Base-by-base conservation (phyloP, 2,888 invertebrate genomes). In the Hypercompe scribonia region DNA sequence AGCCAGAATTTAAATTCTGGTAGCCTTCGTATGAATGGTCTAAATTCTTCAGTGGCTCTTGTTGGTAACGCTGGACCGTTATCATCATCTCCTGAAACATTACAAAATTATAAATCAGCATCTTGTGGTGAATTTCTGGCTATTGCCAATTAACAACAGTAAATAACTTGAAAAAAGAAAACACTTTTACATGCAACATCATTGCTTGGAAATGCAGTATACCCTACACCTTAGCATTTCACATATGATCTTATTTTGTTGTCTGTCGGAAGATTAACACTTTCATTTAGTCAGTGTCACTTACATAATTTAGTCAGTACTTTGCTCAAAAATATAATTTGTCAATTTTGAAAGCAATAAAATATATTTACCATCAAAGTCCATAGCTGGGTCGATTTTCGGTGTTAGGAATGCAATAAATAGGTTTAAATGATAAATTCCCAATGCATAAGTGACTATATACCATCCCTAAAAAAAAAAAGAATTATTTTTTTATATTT, bases 1-100 rank as follows among this genome's bases (percentile, higher is more conserved):
- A 99, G 97, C 99, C 99, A 99, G 95, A 99, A 99, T 94, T 99
- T 99, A 92, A 99, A 99, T 96, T 99, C 99, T 67, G 99, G 99
- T 90, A 99, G 95, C 87, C 99, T 97, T 82, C 97, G 95, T 92
- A 99, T 99, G 92, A 99, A 99, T 69, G 99, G 99, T 88, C 99
- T 97, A 93, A 99, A 99, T 93, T 99, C 99, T 96, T 99, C 99
- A 89, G 98, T 99, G 63, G 98, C 97, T 91, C 98, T 97, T 64
- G 99, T 99, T 64, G 99, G 99, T 87, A 99, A 96, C 88, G 98
- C 98, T 72, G 99, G 99, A 54, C 99, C 99, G 86, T 96, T 97
- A 71, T 97, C 97, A 94, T 98, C 99, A 75, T 96, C 95, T 82
- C 92, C 93, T 94, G 88, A 33, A 91, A 91, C 28, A 70, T 77